These are phyloP conservation scores for Trichomalopsis sarcophagae DNA, from an alignment of 1,140 invertebrate genomes.

Conservation along the genomic window DNA sequence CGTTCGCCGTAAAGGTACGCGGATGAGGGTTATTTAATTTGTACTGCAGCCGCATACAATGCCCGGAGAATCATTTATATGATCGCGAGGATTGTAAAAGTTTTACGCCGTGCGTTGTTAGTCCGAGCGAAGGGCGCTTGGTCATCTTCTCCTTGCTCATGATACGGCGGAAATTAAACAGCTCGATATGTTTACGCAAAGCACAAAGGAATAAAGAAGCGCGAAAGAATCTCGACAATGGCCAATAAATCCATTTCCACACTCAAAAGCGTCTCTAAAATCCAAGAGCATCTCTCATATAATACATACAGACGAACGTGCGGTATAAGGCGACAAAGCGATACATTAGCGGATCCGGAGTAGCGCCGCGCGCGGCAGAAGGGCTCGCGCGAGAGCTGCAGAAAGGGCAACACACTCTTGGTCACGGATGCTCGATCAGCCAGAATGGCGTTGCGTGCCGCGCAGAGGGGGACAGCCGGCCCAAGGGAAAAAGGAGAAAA, in stretches of 20 bases:
- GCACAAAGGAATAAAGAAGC: background rate
- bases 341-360: constrained; percentile 12
- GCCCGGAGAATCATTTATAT: background rate
- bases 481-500: background rate
- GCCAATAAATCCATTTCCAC: background rate
- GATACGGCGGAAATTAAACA: background rate
- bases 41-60: no score
- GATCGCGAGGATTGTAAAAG: background rate
- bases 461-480: background rate
- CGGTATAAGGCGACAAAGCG: constrained; percentile 13
- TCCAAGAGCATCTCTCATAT: background rate
- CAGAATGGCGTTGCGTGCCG: constrained; percentile 35
- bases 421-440: constrained; percentile 48
- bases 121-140: background rate
- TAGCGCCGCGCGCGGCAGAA: constrained; percentile 13
- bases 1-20: background rate
- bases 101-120: background rate
- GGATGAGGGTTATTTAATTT: background rate
- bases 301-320: background rate
- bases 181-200: background rate
- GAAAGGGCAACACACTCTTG: constrained; percentile 42
- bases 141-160: background rate
- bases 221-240: background rate
- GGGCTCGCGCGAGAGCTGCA: background rate
- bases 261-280: background rate